phyloP scores from a whole-genome alignment of 2,113 vertebrate species.

The Cyrtonyx montezumae region DNA sequence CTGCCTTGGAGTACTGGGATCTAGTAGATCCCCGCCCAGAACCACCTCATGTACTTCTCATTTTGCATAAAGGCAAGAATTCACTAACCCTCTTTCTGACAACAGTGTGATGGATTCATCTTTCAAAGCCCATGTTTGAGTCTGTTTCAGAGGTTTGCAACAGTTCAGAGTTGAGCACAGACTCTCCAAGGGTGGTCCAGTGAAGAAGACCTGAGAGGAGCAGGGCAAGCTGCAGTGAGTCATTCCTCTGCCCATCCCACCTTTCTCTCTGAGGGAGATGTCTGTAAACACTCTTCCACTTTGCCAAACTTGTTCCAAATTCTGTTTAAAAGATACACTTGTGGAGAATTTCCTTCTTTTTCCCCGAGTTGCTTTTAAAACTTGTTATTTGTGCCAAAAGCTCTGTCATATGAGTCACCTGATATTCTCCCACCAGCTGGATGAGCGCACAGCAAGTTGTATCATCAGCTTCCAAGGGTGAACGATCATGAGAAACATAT shows the following conservation, averaged over 20 bases:
- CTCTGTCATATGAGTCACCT: slow-evolving; percentile 21
- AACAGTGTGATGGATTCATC: neutral
- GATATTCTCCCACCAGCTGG: slow-evolving; percentile 42
- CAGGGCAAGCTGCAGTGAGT: neutral
- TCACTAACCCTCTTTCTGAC: neutral
- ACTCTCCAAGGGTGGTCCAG: neutral
- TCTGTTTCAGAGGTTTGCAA: neutral
- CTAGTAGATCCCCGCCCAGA: neutral
- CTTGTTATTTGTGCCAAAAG: slow-evolving; percentile 27
- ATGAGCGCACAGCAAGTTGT: slow-evolving; percentile 10
- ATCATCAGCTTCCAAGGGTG: slow-evolving; percentile 32
- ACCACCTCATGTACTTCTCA: neutral
- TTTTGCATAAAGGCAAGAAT: neutral
- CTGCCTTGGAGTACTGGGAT: neutral
- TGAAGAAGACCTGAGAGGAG: neutral
- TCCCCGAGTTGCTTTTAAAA: neutral
- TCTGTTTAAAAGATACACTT: neutral
- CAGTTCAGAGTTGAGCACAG: neutral
- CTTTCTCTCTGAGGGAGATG: neutral
- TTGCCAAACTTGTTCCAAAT: neutral
- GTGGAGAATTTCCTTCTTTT: neutral
- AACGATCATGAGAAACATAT: slow-evolving; percentile 38
- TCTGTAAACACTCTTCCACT: neutral
- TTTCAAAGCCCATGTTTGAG: neutral
- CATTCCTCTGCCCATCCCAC: neutral